Percentiles rank a stretch among this genome's conserved stretches.
Evolutionary conservation across 2,888 invertebrate species (phyloP).

Genomic region (Acanthoscelides obtectus): DNA sequence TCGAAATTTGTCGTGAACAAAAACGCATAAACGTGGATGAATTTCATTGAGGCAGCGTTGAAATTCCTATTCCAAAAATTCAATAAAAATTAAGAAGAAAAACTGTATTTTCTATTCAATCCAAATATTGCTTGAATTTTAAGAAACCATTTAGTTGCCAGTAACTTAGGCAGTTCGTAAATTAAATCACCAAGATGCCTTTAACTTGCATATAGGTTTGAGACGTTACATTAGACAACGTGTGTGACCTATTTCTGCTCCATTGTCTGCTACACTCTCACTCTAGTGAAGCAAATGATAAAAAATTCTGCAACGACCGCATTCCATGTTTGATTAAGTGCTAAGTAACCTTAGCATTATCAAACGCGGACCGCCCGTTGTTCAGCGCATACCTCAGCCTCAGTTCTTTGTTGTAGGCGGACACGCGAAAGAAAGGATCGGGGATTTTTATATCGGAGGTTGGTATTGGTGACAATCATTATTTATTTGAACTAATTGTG

Average conservation of each 20-base stretch:
- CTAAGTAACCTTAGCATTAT: not conserved
- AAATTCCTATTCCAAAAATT: no score
- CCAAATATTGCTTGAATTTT: no score
- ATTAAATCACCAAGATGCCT: no score
- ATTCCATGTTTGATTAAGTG: not conserved
- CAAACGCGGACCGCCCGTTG: not conserved
- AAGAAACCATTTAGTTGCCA: no score
- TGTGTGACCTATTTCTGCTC: not conserved
- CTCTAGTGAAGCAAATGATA: not conserved
- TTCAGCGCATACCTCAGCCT: not conserved
- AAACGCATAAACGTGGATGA: no score
- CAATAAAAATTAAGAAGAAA: no score
- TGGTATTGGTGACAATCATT: not conserved
- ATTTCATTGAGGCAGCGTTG: no score
- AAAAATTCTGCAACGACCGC: not conserved
- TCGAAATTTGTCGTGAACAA: no score
- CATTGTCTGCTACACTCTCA: not conserved
- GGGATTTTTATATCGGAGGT: not conserved
- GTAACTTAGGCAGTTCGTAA: no score
- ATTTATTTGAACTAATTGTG: not conserved
- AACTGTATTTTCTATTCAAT: no score
- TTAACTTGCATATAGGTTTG: no score
- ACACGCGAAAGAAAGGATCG: not conserved
- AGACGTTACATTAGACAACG: no score
- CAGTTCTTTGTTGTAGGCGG: not conserved